A percentile compares a stretch with the other conserved stretches of the same genome.
Conservation (phyloP, 2,797 vertebrate species). For the Lophotriccus pileatus region DNA sequence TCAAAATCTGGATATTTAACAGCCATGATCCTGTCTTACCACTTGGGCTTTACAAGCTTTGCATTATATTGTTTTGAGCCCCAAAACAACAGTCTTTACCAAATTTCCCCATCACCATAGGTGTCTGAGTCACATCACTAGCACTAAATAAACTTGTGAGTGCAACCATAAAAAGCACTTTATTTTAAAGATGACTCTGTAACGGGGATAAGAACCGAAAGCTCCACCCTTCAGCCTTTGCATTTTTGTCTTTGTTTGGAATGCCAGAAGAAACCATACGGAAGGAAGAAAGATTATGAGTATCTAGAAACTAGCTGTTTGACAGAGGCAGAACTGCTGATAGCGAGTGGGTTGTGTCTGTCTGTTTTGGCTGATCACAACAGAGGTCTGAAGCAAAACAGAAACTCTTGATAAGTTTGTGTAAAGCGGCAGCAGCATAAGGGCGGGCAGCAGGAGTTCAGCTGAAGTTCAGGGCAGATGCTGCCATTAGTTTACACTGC, state of each 20-base stretch:
- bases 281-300: constrained; percentile 85
- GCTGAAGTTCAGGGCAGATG: constrained; percentile 90
- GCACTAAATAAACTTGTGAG: not conserved
- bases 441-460: constrained; percentile 83
- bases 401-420: constrained; percentile 81
- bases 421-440: constrained; percentile 78
- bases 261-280: constrained; percentile 80
- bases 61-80: not conserved
- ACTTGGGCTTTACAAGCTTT: not conserved
- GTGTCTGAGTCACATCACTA: not conserved
- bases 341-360: constrained; percentile 84
- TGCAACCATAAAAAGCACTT: not conserved
- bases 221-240: constrained; percentile 61
- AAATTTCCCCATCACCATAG: not conserved
- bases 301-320: constrained; percentile 78
- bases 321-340: constrained; percentile 89
- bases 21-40: not conserved
- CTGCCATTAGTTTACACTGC: constrained; percentile 80
- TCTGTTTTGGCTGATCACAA: constrained; percentile 77
- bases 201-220: constrained; percentile 54
- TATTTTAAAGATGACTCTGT: constrained; percentile 18
- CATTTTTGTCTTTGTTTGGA: constrained; percentile 70
- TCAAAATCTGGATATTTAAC: not conserved
- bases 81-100: not conserved
- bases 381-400: constrained; percentile 84